Evolutionary conservation across 1,140 invertebrate species (phyloP), one percentile per base, ranked within the genome.

Genomic region (Araneus ventricosus): DNA sequence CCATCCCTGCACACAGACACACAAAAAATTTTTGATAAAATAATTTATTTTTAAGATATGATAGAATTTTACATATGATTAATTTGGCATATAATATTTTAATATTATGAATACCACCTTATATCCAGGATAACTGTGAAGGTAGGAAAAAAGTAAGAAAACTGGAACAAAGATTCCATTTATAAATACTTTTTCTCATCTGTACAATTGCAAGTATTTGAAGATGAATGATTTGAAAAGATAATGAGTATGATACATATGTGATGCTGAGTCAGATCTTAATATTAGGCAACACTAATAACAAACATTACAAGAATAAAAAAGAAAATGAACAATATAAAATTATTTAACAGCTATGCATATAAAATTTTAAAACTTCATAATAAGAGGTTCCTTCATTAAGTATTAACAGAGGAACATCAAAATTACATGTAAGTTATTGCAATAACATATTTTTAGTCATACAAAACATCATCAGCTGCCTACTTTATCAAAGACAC

Each of bases 221-320:
- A 24, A 82, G 7, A 82, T 7, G 34, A 41, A 27, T 22, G 34
- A 34, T 75, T n/a, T 75, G 20, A 75, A 75, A 52, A 45, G 3
- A 75, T 75, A 82, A 82, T 82, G 80, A 82, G 17, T 82, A 82
- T 82, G 41, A 82, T 82, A 82, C 80, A 82, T 45, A 82, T 41
- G 39, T 45, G 34, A 82, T 82, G 24, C 80, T 82, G 41, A 82
- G 27, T 82, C 80, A 82, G 80, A 82, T 82, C 80, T 82, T 82
- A n/a, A 45, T 14, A 45, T 82, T 24, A 82, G 8, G 20, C 10
- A 82, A 45, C 22, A 41, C 22, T 52, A 24, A 45, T 45, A n/a
- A 82, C 39, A 45, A 22, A n/a, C 41, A 82, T 41, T 45, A 45
- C 27, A 82, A 45, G 80, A 52, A 45, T 82, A 82, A 41, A 82